Evolutionary conservation across 2,888 invertebrate genomes (phyloP).

Genomic region (Acheta domesticus): DNA sequence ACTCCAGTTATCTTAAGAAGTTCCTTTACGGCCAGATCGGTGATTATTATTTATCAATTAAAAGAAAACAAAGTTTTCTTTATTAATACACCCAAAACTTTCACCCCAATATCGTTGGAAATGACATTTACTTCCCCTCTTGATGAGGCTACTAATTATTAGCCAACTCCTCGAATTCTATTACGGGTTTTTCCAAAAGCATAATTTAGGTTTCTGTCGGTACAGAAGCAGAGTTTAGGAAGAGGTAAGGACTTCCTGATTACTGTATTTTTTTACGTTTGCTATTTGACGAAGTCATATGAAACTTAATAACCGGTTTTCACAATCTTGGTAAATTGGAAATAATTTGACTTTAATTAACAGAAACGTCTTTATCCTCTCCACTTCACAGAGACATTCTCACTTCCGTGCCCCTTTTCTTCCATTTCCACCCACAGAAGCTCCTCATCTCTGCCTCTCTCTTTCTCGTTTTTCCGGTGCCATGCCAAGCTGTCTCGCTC

Average conservation of each 20-base stretch:
- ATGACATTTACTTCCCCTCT: not conserved
- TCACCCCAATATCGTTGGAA: not conserved
- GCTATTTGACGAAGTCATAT: slow-evolving; percentile 19
- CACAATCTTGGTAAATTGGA: slow-evolving; percentile 27
- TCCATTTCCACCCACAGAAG: not conserved
- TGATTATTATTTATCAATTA: slow-evolving; percentile 18
- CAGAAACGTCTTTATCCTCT: slow-evolving; percentile 24
- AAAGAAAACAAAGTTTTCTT: not conserved
- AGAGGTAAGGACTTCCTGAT: not conserved
- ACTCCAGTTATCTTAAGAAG: slow-evolving; percentile 8
- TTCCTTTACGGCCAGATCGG: not conserved
- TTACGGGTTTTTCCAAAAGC: not conserved
- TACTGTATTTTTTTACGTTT: slow-evolving; percentile 3
- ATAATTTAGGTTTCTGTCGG: not conserved
- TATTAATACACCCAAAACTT: not conserved
- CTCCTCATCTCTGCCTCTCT: not conserved
- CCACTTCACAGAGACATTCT: not conserved
- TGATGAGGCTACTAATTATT: not conserved
- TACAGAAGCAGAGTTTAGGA: not conserved
- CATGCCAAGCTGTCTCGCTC: not conserved
- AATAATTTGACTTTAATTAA: slow-evolving; percentile 34
- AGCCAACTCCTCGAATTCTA: not conserved
- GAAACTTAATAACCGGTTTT: slow-evolving; percentile 29
- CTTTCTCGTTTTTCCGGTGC: not conserved
- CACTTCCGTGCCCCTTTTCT: slow-evolving; percentile 21